phyloP scores from a whole-genome alignment of 1,140 invertebrate genomes.

The Anadara kagoshimensis region DNA sequence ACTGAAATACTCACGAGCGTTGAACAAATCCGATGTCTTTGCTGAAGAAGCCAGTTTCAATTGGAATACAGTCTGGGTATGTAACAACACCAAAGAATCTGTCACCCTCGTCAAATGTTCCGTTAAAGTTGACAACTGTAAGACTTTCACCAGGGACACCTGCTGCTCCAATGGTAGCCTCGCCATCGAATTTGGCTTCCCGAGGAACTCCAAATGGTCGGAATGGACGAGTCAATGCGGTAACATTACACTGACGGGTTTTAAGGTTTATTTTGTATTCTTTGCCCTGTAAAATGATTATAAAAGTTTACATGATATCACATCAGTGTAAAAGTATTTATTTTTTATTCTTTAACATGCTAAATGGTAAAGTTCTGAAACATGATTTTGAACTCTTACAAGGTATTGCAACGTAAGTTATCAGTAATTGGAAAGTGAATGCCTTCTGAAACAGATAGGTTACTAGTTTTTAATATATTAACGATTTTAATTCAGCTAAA shows the following conservation, averaged over 20 bases:
- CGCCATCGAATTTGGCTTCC: constrained; percentile 55
- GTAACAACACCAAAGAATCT: constrained; percentile 46
- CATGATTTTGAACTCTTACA: too few relatives aligned
- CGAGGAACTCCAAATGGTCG: constrained; percentile 60
- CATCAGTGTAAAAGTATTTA: too few relatives aligned
- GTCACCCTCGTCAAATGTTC: constrained; percentile 35
- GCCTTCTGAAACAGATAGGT: too few relatives aligned
- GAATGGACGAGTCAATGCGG: constrained; percentile 58
- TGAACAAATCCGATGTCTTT: constrained; percentile 36
- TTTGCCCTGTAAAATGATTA: constrained; percentile 40
- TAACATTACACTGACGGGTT: constrained; percentile 58
- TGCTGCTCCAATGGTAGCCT: constrained; percentile 59
- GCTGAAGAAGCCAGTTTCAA: constrained; percentile 43
- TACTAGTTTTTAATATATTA: too few relatives aligned
- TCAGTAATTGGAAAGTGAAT: too few relatives aligned
- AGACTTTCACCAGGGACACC: constrained; percentile 54
- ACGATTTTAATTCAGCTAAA: too few relatives aligned
- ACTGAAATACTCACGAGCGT: constrained; percentile 33
- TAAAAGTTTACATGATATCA: too few relatives aligned
- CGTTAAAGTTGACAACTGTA: constrained; percentile 47
- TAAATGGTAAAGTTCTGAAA: too few relatives aligned
- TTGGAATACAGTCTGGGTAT: constrained; percentile 56
- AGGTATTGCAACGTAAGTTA: too few relatives aligned
- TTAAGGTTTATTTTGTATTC: constrained; percentile 63
- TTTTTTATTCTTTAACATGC: too few relatives aligned